Base-by-base conservation (phyloP, 2,797 vertebrate genomes). In the Cyprinodon diabolis region DNA sequence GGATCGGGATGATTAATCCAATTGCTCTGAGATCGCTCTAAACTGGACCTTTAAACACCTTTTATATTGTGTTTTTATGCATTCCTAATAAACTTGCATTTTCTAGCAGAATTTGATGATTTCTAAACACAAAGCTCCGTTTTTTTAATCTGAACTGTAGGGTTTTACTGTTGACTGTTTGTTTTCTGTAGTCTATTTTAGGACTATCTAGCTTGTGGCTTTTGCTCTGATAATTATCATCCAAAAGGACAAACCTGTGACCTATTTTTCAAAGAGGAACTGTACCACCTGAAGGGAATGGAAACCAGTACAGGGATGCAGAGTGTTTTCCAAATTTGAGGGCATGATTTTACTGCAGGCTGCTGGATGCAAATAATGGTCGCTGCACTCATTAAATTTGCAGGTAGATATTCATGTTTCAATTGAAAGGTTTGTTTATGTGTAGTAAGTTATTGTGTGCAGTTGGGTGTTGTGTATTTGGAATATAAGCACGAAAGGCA, bases 1-100 rank as follows among this genome's bases (percentile, higher is more conserved):
- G 85, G 90, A 89, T 93, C 52, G 21, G 79, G 60, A 90, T 92
- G 88, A 95, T 94, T 91, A 92, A 95, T 93, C 93, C 90, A 86
- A 84, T 93, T 88, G 87, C 73, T 73, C 79, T 86, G 82, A 83
- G 87, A 75, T 79, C 77, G 56, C 65, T 30, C 72, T 79, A 49
- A 77, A 74, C 76, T 40, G 19, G 55, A 21, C 15, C 52, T 5
- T 69, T 62, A 52, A 71, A 69, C 79, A 62, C 71, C 11, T 78
- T 30, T 66, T 45, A 3, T 23, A 8, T 57, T 56, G 63, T 63
- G 21, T 40, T 63, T 7, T 58, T 30, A 43, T 55, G 4, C 19
- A 8, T 62, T 62, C 35, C 62, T 45, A 11, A n/a, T 15, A 23
- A 65, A 43, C 6, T 21, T n/a, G 48, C 17, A 43, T 21, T 47